Conservation (phyloP, 2,113 vertebrate genomes). For the Sclerurus mexicanus region DNA sequence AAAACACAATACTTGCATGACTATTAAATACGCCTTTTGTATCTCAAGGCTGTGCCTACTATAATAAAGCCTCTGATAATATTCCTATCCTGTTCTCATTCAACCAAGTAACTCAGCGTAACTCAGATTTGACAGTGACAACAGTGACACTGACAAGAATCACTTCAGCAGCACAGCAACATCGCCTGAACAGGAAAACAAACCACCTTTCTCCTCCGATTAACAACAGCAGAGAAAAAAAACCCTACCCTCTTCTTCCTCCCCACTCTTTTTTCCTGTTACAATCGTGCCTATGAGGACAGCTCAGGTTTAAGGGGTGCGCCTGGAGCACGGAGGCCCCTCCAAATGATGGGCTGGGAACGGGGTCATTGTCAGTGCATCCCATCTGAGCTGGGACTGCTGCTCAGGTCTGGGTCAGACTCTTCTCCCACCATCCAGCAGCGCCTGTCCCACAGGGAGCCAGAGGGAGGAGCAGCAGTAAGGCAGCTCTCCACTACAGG, state of each 20-base stretch:
- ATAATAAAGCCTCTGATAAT: neutral
- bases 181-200: neutral
- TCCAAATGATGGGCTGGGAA: neutral
- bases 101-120: neutral
- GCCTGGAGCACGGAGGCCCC: neutral
- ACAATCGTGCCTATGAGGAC: neutral
- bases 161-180: neutral
- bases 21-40: neutral
- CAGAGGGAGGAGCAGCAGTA: neutral
- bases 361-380: accelerated
- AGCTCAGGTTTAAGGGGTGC: neutral
- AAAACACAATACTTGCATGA: neutral
- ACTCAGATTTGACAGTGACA: neutral
- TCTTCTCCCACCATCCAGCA: neutral
- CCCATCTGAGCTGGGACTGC: neutral
- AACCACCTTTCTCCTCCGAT: neutral
- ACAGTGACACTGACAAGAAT: neutral
- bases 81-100: neutral
- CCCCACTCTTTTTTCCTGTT: neutral
- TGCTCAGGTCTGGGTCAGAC: neutral
- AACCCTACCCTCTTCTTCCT: neutral
- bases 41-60: neutral
- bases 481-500: neutral
- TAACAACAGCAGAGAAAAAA: neutral
- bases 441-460: neutral